Evolutionary conservation across 2,797 vertebrate genomes (phyloP).

Genomic region (Lycodopsis pacificus): DNA sequence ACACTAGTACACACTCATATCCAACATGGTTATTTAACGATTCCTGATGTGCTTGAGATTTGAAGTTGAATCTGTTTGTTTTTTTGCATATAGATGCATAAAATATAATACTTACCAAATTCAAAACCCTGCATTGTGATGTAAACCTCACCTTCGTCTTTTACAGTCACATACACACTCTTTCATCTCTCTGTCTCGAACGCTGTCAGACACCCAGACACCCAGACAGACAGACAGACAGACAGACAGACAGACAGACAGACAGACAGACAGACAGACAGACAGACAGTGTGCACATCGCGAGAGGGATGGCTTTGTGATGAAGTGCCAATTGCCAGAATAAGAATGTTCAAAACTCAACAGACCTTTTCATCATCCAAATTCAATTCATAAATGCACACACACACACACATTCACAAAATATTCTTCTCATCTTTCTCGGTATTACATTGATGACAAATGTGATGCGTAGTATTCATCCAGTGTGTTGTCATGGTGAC

Average conservation of each 20-base stretch:
- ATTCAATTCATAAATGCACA: slow-evolving; percentile 27
- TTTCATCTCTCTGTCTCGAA: slow-evolving; percentile 1
- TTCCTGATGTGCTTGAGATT: background rate
- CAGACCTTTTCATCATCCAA: slow-evolving; percentile 1
- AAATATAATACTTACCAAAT: background rate
- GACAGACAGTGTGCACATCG: background rate
- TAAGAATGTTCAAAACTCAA: slow-evolving; percentile 13
- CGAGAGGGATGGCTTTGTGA: background rate
- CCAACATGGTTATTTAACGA: background rate
- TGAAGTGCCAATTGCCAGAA: slow-evolving; percentile 11
- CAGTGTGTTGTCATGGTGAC: slow-evolving; percentile 27
- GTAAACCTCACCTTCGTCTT: background rate
- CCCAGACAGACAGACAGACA: background rate
- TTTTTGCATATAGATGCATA: background rate
- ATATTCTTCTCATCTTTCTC: background rate
- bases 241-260: background rate
- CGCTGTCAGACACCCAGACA: background rate
- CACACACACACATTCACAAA: background rate
- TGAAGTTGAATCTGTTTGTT: background rate
- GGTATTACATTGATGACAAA: slow-evolving; percentile 4
- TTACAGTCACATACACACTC: background rate
- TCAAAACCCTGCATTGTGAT: background rate
- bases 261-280: background rate
- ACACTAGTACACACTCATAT: background rate
- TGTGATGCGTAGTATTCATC: slow-evolving; percentile 1